Base-by-base conservation (phyloP, 2,888 invertebrate genomes). In the Drosophila anceps region DNA sequence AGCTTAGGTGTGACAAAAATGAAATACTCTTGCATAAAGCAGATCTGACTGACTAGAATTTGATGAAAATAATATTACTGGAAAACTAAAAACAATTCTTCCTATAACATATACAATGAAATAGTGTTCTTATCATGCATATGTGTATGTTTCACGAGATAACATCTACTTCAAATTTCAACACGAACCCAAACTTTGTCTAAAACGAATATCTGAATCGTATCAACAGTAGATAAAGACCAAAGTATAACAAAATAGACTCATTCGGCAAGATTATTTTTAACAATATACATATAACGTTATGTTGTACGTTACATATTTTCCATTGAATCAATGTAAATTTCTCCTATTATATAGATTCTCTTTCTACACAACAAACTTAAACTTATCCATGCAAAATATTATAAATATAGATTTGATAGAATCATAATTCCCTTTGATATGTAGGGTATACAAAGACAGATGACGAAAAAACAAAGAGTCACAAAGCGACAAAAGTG, bases 401-500 rank as follows among this genome's bases (percentile, higher is more conserved):
- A 13, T 9, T 29, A 24, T 13, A 27, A 27, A 27, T 8, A 46
- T 18, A 12, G 6, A 31, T 18, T 18, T 33, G 18, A 50, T 31
- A 8, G 24, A 29, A 12, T n/a, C 27, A n/a, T 37, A 37, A 12
- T 12, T 8, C n/a, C 2, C 4, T n/a, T 1, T 12, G 5, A 39
- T 27, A 27, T 27, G n/a, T 24, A 67, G 68, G 20, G 55, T 46
- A 66, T 18, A 41, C 5, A 12, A 24, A 39, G 24, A 12, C 35
- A 18, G 44, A 20, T 12, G 46, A 43, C 33, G 29, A 48, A 33
- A 57, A 48, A 55, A 58, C 29, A 44, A 37, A 60, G 27, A 50
- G 46, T 44, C 41, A 70, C 39, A 43, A 43, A 44, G 44, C 46
- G 48, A 54, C 63, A 35, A 70, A 85, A 81, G 67, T 75, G 77